phyloP scores from a whole-genome alignment of 2,797 vertebrate genomes.

The Pseudochromis fuscus region DNA sequence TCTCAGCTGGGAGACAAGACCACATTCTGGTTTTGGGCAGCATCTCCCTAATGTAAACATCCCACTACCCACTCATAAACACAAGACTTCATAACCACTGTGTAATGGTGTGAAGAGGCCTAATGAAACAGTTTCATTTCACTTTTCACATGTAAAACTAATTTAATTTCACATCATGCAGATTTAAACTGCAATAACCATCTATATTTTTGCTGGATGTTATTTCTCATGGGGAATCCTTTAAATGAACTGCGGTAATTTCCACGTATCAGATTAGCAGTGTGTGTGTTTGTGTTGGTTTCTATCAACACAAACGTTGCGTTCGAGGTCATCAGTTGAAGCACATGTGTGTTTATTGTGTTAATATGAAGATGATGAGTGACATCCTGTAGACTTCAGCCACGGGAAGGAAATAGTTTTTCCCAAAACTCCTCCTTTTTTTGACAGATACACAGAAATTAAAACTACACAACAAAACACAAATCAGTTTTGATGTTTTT shows the following conservation, averaged over 20 bases:
- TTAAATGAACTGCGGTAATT: slow-evolving; percentile 9
- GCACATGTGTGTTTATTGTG: slow-evolving; percentile 39
- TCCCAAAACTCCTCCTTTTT: no score
- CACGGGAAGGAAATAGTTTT: neutral
- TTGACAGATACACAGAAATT: neutral
- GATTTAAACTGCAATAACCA: slow-evolving; percentile 20
- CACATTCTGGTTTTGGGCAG: slow-evolving; percentile 47
- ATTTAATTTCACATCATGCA: slow-evolving; percentile 14
- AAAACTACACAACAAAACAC: no score
- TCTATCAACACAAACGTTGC: slow-evolving; percentile 22
- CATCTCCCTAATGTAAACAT: slow-evolving; percentile 67
- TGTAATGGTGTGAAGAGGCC: neutral
- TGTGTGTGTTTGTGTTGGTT: slow-evolving; percentile 41
- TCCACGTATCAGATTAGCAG: slow-evolving; percentile 46
- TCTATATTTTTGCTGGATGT: slow-evolving; percentile 22
- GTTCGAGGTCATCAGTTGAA: slow-evolving; percentile 10
- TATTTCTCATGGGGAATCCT: slow-evolving; percentile 21
- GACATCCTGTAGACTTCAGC: slow-evolving; percentile 4
- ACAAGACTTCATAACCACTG: slow-evolving; percentile 32
- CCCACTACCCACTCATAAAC: slow-evolving; percentile 50
- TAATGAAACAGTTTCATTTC: slow-evolving; percentile 22
- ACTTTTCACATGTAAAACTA: slow-evolving; percentile 4
- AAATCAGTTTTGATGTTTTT: no score
- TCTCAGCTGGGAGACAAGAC: slow-evolving; percentile 30
- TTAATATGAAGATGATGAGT: slow-evolving; percentile 25